Conservation (phyloP, 2,888 invertebrate species). For the Synanthedon myopaeformis region DNA sequence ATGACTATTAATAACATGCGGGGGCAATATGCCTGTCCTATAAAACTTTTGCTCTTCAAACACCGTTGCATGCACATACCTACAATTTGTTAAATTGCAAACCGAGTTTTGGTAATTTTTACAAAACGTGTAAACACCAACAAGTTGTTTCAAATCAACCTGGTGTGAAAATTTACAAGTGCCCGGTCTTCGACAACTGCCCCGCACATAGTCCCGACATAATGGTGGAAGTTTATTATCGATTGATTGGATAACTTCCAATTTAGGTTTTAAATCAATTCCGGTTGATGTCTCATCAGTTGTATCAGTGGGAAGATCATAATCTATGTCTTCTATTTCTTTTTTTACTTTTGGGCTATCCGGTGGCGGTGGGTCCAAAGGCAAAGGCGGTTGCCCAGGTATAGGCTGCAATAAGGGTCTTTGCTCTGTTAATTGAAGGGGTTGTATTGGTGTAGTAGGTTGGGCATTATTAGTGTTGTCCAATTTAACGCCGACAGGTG, state of each 20-base stretch:
- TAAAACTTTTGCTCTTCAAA: constrained; percentile 44
- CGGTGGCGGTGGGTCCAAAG: constrained; percentile 30
- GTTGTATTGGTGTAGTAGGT: neutral
- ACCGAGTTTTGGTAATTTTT: constrained; percentile 37
- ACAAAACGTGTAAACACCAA: constrained; percentile 42
- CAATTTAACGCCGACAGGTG: no score
- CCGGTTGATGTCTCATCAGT: neutral
- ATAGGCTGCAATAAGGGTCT: neutral
- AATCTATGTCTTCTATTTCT: constrained; percentile 26
- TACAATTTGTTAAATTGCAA: constrained; percentile 34
- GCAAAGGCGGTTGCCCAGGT: constrained; percentile 28
- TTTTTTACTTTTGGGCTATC: constrained; percentile 21
- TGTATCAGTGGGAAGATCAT: constrained; percentile 1
- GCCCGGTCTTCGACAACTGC: constrained; percentile 27
- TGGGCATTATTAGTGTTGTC: no score
- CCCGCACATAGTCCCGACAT: constrained; percentile 42
- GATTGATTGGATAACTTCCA: neutral
- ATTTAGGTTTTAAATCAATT: neutral
- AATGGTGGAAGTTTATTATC: constrained; percentile 11
- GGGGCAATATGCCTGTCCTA: constrained; percentile 35
- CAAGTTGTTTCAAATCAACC: constrained; percentile 30
- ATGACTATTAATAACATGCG: constrained; percentile 26
- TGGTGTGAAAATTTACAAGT: constrained; percentile 36
- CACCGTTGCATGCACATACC: constrained; percentile 43
- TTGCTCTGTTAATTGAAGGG: constrained; percentile 1